Conservation (phyloP, 1,140 invertebrate species). For the Calephelis virginiensis region DNA sequence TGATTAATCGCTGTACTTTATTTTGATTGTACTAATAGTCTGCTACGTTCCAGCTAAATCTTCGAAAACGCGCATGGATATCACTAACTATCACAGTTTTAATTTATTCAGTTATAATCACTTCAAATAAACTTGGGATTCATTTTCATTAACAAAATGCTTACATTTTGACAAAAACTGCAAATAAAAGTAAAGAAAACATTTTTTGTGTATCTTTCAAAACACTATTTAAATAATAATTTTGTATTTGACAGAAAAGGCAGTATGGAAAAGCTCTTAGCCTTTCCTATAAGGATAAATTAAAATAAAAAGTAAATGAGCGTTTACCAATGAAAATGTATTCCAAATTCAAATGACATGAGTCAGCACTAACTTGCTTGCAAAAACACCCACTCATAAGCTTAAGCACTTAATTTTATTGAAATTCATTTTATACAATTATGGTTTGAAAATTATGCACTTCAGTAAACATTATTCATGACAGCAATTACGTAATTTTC, state of each 20-base stretch:
- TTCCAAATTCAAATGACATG: slow-evolving; percentile 39
- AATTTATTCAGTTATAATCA: neutral
- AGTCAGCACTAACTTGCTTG: slow-evolving; percentile 69
- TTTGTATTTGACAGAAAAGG: neutral
- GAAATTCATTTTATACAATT: slow-evolving; percentile 19
- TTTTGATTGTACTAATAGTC: slow-evolving; percentile 61
- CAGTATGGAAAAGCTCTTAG: neutral
- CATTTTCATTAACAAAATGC: slow-evolving; percentile 33
- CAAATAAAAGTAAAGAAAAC: too few species aligned
- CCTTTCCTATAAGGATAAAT: neutral
- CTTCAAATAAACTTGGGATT: slow-evolving; percentile 31
- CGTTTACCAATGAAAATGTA: slow-evolving; percentile 39
- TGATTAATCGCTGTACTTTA: slow-evolving; percentile 67
- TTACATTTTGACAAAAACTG: too few species aligned
- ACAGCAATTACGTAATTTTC: slow-evolving; percentile 1
- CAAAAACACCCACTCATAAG: slow-evolving; percentile 54
- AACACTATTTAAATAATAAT: too few species aligned
- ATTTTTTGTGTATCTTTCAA: too few species aligned
- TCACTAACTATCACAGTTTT: slow-evolving; percentile 40
- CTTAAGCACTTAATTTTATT: slow-evolving; percentile 42
- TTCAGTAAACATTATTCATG: neutral
- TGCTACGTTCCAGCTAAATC: slow-evolving; percentile 55
- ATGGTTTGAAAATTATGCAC: slow-evolving; percentile 18
- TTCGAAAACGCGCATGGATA: slow-evolving; percentile 49
- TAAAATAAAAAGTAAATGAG: neutral